phyloP scores from a whole-genome alignment of 2,888 invertebrate genomes.

The Drosophila multiciliata region DNA sequence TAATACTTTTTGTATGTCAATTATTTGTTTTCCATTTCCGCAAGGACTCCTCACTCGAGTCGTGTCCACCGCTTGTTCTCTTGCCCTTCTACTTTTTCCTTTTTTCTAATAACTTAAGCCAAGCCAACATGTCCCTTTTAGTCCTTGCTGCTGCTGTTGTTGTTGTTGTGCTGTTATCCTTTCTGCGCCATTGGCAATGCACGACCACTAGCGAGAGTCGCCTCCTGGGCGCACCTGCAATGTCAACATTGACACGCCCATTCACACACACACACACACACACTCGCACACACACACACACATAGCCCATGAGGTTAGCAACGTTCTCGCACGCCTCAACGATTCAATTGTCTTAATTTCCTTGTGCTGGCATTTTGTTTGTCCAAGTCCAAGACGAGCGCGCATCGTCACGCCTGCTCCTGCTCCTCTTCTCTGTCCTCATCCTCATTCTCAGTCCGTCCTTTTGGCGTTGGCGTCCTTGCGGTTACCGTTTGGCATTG shows the following conservation, averaged over 20 bases:
- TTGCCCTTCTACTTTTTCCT: slow-evolving; percentile 35
- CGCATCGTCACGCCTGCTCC: slow-evolving; percentile 36
- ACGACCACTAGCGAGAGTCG: slow-evolving; percentile 45
- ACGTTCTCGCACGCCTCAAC: slow-evolving; percentile 77
- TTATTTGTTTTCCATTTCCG: slow-evolving; percentile 75
- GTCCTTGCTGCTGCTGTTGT: slow-evolving; percentile 18
- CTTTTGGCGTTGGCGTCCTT: slow-evolving; percentile 44
- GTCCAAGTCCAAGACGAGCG: slow-evolving; percentile 64
- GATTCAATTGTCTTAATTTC: slow-evolving; percentile 82
- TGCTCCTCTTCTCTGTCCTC: background rate
- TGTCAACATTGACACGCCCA: slow-evolving; percentile 76
- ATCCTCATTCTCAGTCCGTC: slow-evolving; percentile 9
- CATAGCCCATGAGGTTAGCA: slow-evolving; percentile 54
- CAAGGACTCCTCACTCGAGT: slow-evolving; percentile 20
- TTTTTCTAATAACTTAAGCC: slow-evolving; percentile 76
- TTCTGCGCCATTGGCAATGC: slow-evolving; percentile 78
- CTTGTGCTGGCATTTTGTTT: slow-evolving; percentile 81
- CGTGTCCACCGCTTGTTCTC: slow-evolving; percentile 15
- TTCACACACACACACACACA: slow-evolving; percentile 26
- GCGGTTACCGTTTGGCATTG: slow-evolving; percentile 68
- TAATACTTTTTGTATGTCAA: slow-evolving; percentile 79
- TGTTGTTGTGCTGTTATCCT: slow-evolving; percentile 67
- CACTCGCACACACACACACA: slow-evolving; percentile 23
- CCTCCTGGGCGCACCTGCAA: slow-evolving; percentile 73
- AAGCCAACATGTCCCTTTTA: slow-evolving; percentile 69